Evolutionary conservation across 2,797 vertebrate genomes (phyloP).

Genomic region (Pempheris klunzingeri): DNA sequence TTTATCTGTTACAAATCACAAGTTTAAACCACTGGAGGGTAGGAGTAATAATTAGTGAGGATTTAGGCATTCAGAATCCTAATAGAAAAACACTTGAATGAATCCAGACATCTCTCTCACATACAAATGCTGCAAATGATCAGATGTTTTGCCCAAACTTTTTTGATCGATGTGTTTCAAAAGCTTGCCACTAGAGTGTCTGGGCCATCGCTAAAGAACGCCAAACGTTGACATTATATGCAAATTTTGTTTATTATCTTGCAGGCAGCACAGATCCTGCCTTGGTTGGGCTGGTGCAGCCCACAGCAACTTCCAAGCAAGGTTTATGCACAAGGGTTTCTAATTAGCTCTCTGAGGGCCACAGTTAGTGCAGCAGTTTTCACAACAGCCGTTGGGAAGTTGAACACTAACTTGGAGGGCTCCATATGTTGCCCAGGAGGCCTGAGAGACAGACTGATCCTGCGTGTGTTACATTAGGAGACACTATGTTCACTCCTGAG

Average conservation of each 20-base stretch:
- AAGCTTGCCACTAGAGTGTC: slow-evolving; percentile 67
- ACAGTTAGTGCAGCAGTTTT: slow-evolving; percentile 79
- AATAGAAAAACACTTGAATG: slow-evolving; percentile 52
- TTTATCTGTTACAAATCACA: slow-evolving; percentile 82
- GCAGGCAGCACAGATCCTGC: slow-evolving; percentile 83
- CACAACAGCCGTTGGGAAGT: slow-evolving; percentile 85
- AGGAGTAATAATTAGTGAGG: slow-evolving; percentile 78
- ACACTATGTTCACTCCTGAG: slow-evolving; percentile 63
- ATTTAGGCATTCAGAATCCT: slow-evolving; percentile 68
- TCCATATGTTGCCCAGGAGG: slow-evolving; percentile 89
- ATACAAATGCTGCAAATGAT: slow-evolving; percentile 63
- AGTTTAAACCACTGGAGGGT: slow-evolving; percentile 79
- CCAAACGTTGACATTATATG: slow-evolving; percentile 86
- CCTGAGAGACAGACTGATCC: slow-evolving; percentile 73
- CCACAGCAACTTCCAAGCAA: slow-evolving; percentile 85
- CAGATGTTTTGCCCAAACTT: slow-evolving; percentile 66
- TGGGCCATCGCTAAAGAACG: slow-evolving; percentile 72
- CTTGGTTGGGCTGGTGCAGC: slow-evolving; percentile 79
- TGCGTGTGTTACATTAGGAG: slow-evolving; percentile 68
- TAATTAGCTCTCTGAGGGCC: slow-evolving; percentile 89
- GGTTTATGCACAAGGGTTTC: slow-evolving; percentile 85
- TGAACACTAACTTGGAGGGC: slow-evolving; percentile 81
- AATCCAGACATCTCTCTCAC: slow-evolving; percentile 59
- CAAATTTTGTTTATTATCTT: slow-evolving; percentile 88
- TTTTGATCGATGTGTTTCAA: slow-evolving; percentile 73